These are phyloP conservation scores for Leucophora obtusa DNA, from an alignment of 2,888 invertebrate species.

Conservation along the genomic window DNA sequence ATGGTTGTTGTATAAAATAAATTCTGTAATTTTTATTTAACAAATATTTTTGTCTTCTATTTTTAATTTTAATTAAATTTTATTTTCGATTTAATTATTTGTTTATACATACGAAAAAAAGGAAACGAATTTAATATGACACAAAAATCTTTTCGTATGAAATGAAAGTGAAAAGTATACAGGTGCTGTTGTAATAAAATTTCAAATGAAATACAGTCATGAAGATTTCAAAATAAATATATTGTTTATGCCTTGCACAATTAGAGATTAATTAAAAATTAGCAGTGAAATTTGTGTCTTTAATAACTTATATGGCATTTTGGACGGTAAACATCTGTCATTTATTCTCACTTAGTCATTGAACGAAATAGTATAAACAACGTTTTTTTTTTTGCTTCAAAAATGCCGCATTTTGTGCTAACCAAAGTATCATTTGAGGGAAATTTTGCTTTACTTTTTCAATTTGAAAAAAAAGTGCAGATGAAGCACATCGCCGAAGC, in stretches of 20 bases:
- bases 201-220: background rate
- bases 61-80: background rate
- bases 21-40: background rate
- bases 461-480: too few species aligned
- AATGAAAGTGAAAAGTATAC: slow-evolving; percentile 4
- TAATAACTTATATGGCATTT: too few species aligned
- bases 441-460: too few species aligned
- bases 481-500: too few species aligned
- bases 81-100: background rate
- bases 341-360: too few species aligned
- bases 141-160: background rate
- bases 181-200: background rate
- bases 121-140: background rate
- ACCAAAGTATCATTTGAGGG: too few species aligned
- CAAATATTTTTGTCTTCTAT: background rate
- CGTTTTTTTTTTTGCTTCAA: too few species aligned
- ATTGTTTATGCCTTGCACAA: background rate
- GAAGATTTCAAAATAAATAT: background rate
- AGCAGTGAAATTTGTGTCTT: background rate
- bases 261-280: background rate
- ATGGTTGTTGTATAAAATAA: background rate
- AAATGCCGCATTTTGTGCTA: too few species aligned
- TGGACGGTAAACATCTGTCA: too few species aligned
- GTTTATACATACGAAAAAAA: background rate
- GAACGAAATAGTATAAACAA: too few species aligned